Conservation (phyloP, 2,888 invertebrate genomes). For the Carpatolechia fugitivella region DNA sequence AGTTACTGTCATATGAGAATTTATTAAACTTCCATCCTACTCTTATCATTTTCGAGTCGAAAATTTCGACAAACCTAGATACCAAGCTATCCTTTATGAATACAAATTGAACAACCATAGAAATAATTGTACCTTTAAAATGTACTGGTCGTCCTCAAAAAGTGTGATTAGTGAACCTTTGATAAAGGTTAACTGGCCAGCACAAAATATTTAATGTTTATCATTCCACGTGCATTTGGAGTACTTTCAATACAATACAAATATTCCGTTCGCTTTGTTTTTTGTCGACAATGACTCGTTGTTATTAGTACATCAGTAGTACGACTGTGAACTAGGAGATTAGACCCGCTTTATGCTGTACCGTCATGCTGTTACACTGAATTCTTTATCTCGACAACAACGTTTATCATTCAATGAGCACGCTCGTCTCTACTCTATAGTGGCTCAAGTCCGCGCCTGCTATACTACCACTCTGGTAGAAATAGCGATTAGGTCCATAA, state of each 20-base stretch:
- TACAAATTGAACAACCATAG: neutral
- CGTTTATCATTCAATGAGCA: slow-evolving; percentile 44
- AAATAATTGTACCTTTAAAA: neutral
- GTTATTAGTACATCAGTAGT: slow-evolving; percentile 43
- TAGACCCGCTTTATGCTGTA: slow-evolving; percentile 42
- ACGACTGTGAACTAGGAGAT: slow-evolving; percentile 50
- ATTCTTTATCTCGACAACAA: slow-evolving; percentile 44
- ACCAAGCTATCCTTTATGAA: neutral
- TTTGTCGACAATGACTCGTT: slow-evolving; percentile 44
- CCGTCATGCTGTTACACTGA: slow-evolving; percentile 41
- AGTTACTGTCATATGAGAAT: neutral
- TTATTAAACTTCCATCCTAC: too few species aligned
- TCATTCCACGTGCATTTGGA: slow-evolving; percentile 18
- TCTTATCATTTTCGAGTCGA: too few species aligned
- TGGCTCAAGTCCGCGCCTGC: too few species aligned
- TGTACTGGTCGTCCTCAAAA: slow-evolving; percentile 22
- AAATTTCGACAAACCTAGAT: too few species aligned
- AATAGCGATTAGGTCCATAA: too few species aligned
- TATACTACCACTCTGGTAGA: too few species aligned
- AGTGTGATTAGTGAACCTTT: slow-evolving; percentile 18
- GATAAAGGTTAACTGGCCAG: slow-evolving; percentile 25
- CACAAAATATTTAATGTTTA: slow-evolving; percentile 22
- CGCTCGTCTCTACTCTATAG: slow-evolving; percentile 5
- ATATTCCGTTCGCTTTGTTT: slow-evolving; percentile 20
- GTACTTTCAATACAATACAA: too few species aligned